phyloP scores from a whole-genome alignment of 2,113 vertebrate genomes.

The Tretioscincus oriximinensis region DNA sequence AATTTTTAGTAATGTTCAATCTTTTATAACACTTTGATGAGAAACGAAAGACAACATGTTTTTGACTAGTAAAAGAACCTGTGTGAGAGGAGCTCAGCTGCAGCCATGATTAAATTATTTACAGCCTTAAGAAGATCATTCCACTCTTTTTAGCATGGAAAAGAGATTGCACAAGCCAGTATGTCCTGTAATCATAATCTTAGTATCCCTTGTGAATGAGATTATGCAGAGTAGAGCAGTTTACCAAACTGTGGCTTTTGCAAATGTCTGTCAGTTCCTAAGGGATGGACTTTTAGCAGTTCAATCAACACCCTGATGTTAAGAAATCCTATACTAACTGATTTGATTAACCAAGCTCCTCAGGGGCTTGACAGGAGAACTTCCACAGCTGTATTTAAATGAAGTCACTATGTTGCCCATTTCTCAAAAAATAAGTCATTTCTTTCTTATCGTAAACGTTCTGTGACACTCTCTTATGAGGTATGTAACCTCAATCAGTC shows the following conservation, averaged over 20 bases:
- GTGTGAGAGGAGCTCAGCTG: not conserved
- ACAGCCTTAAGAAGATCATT: constrained; percentile 2
- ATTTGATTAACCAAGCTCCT: constrained; percentile 22
- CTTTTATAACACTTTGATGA: not conserved
- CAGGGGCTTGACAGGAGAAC: constrained; percentile 5
- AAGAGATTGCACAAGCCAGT: not conserved
- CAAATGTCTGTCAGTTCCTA: constrained; percentile 19
- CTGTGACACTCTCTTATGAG: not conserved
- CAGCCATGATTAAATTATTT: not conserved
- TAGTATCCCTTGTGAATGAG: constrained; percentile 9
- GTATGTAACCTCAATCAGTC: not conserved
- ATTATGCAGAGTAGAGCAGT: constrained; percentile 4
- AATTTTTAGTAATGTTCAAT: not conserved
- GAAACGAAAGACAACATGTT: not conserved
- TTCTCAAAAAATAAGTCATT: not conserved
- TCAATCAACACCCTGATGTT: constrained; percentile 27
- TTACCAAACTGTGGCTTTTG: constrained; percentile 5
- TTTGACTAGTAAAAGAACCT: not conserved
- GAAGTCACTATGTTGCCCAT: not conserved
- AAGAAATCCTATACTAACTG: constrained; percentile 22
- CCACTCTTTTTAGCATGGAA: not conserved
- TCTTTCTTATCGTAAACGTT: not conserved
- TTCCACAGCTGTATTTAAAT: not conserved
- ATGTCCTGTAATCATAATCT: constrained; percentile 1
- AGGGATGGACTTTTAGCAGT: constrained; percentile 3